phyloP scores from a whole-genome alignment of 2,888 invertebrate species.

The Stenichneumon culpator region DNA sequence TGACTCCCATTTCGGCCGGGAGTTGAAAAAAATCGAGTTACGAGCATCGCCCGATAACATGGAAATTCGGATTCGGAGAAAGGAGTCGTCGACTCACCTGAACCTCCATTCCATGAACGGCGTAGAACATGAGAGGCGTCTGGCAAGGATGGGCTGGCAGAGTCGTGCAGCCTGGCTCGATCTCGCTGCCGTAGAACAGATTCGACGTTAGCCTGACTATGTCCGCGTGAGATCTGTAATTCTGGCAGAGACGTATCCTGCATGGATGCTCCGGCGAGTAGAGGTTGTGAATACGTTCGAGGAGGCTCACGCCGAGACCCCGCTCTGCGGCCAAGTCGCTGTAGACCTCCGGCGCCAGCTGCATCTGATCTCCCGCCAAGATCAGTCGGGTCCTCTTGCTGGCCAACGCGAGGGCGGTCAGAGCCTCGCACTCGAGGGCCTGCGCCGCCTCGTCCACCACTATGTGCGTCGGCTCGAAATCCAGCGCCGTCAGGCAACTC shows the following conservation, averaged over 20 bases:
- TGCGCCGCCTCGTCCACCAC: slow-evolving; percentile 95
- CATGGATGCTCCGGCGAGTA: slow-evolving; percentile 92
- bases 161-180: slow-evolving; percentile 91
- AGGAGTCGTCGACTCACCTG: slow-evolving; percentile 87
- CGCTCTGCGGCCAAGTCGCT: slow-evolving; percentile 91
- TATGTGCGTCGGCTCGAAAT: slow-evolving; percentile 92
- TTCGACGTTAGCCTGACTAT: slow-evolving; percentile 94
- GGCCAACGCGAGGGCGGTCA: slow-evolving; percentile 92
- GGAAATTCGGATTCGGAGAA: neutral
- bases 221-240: slow-evolving; percentile 93
- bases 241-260: slow-evolving; percentile 92
- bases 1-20: no score
- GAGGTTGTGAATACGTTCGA: slow-evolving; percentile 92
- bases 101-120: slow-evolving; percentile 92
- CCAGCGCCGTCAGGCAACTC: slow-evolving; percentile 90
- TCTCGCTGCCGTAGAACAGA: slow-evolving; percentile 92
- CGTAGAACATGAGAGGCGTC: slow-evolving; percentile 92
- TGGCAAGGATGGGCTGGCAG: slow-evolving; percentile 89
- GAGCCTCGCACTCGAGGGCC: slow-evolving; percentile 94
- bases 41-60: no score
- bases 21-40: neutral
- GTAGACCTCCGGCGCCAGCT: slow-evolving; percentile 93
- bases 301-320: slow-evolving; percentile 90
- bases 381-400: slow-evolving; percentile 91
- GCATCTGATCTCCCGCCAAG: slow-evolving; percentile 94